Percentiles rank a stretch among this genome's conserved stretches.
phyloP scores from a whole-genome alignment of 92 coral and sea anemone species.

The Diadumene lineata region DNA sequence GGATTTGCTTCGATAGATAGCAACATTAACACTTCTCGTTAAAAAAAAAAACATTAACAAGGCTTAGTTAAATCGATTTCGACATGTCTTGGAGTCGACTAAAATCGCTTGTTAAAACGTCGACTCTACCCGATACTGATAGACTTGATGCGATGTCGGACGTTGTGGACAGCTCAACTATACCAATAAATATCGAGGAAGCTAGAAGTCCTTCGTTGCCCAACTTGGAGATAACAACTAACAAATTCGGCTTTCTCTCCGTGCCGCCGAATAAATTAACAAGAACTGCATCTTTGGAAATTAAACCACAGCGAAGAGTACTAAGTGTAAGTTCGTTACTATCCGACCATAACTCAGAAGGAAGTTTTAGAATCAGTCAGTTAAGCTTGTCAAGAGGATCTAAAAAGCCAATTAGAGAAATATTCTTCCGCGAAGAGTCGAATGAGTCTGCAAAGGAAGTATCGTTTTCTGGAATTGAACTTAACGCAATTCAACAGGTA shows the following conservation, averaged over 20 bases:
- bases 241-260: conserved; percentile 12
- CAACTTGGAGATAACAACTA: background rate
- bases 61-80: background rate
- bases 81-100: conserved; percentile 23
- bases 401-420: conserved; percentile 20
- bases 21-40: background rate
- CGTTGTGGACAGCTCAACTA: background rate
- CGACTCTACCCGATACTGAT: conserved; percentile 10
- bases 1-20: background rate
- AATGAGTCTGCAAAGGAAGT: background rate
- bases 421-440: conserved; percentile 18
- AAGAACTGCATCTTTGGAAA: conserved; percentile 8
- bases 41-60: background rate
- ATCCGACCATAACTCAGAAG: conserved; percentile 2
- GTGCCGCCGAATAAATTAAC: conserved; percentile 10
- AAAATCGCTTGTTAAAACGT: background rate
- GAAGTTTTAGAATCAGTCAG: conserved; percentile 19
- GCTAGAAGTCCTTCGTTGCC: conserved; percentile 16
- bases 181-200: conserved; percentile 26
- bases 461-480: conserved; percentile 6
- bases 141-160: background rate
- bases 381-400: background rate
- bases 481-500: conserved; percentile 25
- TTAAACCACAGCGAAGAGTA: background rate
- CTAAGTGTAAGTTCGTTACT: background rate